Evolutionary conservation across 2,888 invertebrate genomes (phyloP), one percentile per base, ranked within the genome.

Genomic region (Zhengitettix transpicula): DNA sequence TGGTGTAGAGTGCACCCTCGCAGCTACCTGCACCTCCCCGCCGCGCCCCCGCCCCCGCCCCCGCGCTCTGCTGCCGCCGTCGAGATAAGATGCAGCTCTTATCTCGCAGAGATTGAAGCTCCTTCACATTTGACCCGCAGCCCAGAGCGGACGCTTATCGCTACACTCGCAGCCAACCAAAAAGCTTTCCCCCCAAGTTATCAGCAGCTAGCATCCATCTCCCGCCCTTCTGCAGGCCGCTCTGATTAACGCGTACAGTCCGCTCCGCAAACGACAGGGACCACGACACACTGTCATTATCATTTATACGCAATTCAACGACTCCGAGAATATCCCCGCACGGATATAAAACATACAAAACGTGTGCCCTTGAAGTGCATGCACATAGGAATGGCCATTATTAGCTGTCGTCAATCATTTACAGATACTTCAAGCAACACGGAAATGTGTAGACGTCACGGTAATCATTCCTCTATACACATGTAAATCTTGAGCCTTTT

Each of bases 91-190:
- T 56, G 56, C 42, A 16, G 56, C 12, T 28, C 60, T 57, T 60
- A 60, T 60, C 57, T 51, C 42, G 42, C 53, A 28, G 56, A 60
- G 60, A 56, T 57, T 57, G 60, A 42, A 52, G 52, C 60, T 52
- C 56, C 58, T 58, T 58, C 58, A 58, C 57, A 59, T 61, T 59
- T 61, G 61, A 61, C 61, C 61, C 59, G 61, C 52, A 59, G 61
- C 61, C 28, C 28, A 28, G 55, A 28, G 15, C 56, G 44, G 56
- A 52, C 40, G 16, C 56, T 61, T 61, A 61, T 61, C 61, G 58
- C 61, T 28, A 28, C 40, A 52, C 59, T 40, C 55, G 53, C 42
- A 56, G 56, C 54, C 55, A 58, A 55, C 61, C 61, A 57, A 54
- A 61, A 61, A 61, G 61, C 61, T 59, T 59, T 57, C 57, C 52